These are phyloP conservation scores for Tinamus guttatus DNA, from an alignment of 2,113 vertebrate species.

Conservation along the genomic window DNA sequence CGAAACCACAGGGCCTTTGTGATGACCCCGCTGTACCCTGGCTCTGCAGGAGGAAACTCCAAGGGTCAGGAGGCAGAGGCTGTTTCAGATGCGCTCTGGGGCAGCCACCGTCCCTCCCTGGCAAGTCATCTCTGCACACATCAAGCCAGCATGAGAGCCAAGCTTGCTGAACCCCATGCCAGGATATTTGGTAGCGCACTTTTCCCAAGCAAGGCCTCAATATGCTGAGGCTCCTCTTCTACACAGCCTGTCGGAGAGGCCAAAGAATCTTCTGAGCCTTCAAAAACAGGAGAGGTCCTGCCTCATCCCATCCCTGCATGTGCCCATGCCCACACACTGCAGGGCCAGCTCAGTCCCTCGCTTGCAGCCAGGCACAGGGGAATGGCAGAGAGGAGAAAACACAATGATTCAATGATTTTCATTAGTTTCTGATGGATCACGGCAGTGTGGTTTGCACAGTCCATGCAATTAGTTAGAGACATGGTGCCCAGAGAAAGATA, in stretches of 20 bases:
- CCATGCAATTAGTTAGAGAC: background rate
- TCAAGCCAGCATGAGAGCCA: rapidly evolving
- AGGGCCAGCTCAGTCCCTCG: background rate
- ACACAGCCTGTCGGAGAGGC: background rate
- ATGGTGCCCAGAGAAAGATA: background rate
- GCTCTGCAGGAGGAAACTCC: background rate
- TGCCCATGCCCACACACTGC: rapidly evolving
- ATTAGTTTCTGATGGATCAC: background rate
- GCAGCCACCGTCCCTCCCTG: background rate
- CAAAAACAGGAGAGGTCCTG: background rate
- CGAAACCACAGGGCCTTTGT: background rate
- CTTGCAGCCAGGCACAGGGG: background rate
- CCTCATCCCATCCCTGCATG: background rate
- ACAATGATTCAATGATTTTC: background rate
- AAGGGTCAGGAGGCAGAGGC: background rate
- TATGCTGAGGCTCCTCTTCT: background rate
- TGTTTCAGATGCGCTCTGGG: background rate
- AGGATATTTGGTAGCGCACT: too few species aligned
- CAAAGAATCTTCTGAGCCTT: background rate
- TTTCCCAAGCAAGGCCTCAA: background rate
- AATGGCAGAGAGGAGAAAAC: background rate
- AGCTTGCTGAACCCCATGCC: rapidly evolving
- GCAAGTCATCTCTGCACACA: background rate
- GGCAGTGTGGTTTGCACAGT: background rate
- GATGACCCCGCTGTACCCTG: rapidly evolving